These are phyloP conservation scores for Oegoconia quadripuncta DNA, from an alignment of 2,888 invertebrate genomes.

Conservation along the genomic window DNA sequence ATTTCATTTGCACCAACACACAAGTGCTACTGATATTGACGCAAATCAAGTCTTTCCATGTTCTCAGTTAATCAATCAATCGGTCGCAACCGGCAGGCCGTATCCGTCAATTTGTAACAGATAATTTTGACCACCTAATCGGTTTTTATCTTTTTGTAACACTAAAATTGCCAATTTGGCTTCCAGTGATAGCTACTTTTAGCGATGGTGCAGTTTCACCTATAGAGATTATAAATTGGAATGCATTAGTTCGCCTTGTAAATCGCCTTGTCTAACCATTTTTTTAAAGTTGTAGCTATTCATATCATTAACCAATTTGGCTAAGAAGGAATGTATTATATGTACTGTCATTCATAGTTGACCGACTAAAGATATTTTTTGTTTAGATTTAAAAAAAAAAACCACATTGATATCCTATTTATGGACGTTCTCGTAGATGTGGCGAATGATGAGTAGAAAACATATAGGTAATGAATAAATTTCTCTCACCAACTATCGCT, in stretches of 20 bases:
- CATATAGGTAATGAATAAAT: too few species aligned
- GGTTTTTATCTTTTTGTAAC: conserved; percentile 22
- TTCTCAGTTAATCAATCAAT: conserved; percentile 33
- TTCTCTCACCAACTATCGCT: too few species aligned
- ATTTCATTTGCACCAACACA: too few species aligned
- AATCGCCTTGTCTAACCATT: neutral
- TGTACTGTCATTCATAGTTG: too few species aligned
- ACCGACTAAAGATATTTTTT: too few species aligned
- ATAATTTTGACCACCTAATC: conserved; percentile 4
- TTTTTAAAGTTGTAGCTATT: conserved; percentile 9
- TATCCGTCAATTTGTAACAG: conserved; percentile 34
- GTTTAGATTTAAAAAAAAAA: too few species aligned
- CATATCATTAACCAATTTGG: neutral
- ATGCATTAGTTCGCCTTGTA: conserved; percentile 13
- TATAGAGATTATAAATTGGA: conserved; percentile 16
- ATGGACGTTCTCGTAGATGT: too few species aligned
- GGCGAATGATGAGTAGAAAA: too few species aligned
- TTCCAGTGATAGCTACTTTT: neutral
- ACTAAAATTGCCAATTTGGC: conserved; percentile 4
- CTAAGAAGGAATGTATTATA: too few species aligned
- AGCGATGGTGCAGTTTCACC: conserved; percentile 18
- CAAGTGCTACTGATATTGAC: too few species aligned
- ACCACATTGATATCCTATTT: too few species aligned
- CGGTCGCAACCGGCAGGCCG: conserved; percentile 27
- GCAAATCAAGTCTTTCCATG: too few species aligned